Conservation (phyloP, 2,888 invertebrate species). For the Himalopsyche japonica region DNA sequence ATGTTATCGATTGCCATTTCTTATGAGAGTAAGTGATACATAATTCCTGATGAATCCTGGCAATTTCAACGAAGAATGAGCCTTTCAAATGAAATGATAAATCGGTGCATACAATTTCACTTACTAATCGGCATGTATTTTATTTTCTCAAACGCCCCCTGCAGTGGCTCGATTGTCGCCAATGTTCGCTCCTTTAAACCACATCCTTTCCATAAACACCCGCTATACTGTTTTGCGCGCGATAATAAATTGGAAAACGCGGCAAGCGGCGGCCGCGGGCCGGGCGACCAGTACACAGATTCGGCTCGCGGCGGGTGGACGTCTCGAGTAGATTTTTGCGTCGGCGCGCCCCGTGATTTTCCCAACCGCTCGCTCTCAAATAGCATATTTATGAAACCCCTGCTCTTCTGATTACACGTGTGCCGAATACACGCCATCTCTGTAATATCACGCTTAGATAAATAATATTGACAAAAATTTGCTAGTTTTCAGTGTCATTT, state of each 20-base stretch:
- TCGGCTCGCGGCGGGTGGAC: neutral
- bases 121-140: too few species aligned
- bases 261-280: neutral
- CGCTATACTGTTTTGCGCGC: neutral
- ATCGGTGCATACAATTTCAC: too few species aligned
- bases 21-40: too few species aligned
- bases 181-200: neutral
- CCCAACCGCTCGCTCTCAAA: neutral
- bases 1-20: too few species aligned
- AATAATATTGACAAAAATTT: neutral
- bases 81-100: too few species aligned
- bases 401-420: neutral
- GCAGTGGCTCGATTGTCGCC: too few species aligned
- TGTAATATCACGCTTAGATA: neutral
- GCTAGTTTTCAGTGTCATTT: neutral
- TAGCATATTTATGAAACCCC: neutral
- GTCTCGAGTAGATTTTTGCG: neutral
- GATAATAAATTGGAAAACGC: neutral
- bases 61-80: too few species aligned
- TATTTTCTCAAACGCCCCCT: too few species aligned
- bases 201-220: neutral
- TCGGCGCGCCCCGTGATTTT: neutral
- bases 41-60: too few species aligned
- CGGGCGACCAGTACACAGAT: neutral
- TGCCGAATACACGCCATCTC: neutral